Base-by-base conservation (phyloP, 2,888 invertebrate genomes). In the Torymus aiolomorphi region DNA sequence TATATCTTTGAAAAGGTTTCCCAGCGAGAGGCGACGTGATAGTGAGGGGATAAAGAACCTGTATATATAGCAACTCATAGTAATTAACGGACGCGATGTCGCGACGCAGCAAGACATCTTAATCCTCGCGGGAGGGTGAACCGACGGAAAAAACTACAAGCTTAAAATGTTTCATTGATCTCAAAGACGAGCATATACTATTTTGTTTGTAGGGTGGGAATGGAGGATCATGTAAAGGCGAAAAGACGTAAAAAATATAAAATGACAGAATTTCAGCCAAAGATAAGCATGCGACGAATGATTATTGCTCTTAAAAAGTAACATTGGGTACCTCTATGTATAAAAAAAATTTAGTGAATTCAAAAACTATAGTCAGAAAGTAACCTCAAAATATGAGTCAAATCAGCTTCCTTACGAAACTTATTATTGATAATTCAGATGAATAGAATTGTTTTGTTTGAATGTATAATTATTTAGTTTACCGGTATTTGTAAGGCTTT, bases 21-120 rank as follows among this genome's bases (percentile, higher is more conserved):
- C 14, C 20, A 18, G 4, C 14, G 49, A 56, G 49, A 71, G 51
- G 2, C 57, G 5, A 31, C 31, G 62, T 4, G 42, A 62, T 14
- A 59, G 49, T 51, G 20, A 13, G 49, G 20, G 61, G 18, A 49
- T 16, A 31, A 14, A 73, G 63, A n/a, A 11, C 4, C 2, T 12
- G 13, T n/a, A n/a, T 63, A 65, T 57, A 74, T 62, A 57, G 57
- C 65, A 18, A 57, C 20, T 65, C 74, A 13, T 57, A 65, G 74
- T 74, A 65, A 65, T 74, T 74, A 74, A 74, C 54, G 49, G 20
- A 74, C 54, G 24, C 24, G 57, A 42, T 74, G 65, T 73, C 42
- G 56, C 18, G 16, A 71, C 14, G 42, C 51, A 52, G 73, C 65
- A 74, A 74, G 54, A 49, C 73, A 42, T 65, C 56, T 73, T 74